Base-by-base conservation (phyloP, 2,888 invertebrate species). In the Anaspis maculata region DNA sequence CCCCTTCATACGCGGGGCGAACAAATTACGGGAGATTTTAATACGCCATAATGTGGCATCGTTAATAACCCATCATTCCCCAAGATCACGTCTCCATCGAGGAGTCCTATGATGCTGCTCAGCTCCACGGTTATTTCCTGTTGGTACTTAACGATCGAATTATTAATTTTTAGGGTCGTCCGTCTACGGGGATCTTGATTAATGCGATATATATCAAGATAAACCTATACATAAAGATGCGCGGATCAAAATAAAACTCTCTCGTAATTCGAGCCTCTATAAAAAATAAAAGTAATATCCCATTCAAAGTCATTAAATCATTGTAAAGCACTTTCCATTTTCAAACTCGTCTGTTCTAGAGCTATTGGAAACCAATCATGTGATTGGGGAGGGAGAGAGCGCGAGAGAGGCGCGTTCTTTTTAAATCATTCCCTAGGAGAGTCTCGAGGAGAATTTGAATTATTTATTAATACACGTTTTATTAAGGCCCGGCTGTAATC, bases 271-370 rank as follows among this genome's bases (percentile, higher is more conserved):
- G 10, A 25, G 34, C n/a, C n/a, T 34, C 46, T 39, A 48, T 48
- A 51, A 49, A 49, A 52, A 48, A 49, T 48, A 49, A 46, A 46
- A 51, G 37, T 44, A 45, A 48, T 43, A 45, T 46, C 45, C 49
- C 43, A 52, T 49, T 51, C 48, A 42, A 45, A 51, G 47, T 53
- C 52, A 49, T 52, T 54, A 55, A 55, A 55, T 52, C 51, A 53
- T 52, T 48, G 51, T 47, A 26, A 26, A 27, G 13, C 27, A 27
- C 27, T 27, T 27, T 27, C 26, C 2, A 27, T 12, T 27, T 27
- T 39, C 39, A 44, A 35, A 41, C 36, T 45, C 49, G 46, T 44
- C 49, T 46, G 42, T 49, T 48, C 38, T 31, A 40, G 35, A 42
- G 45, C 49, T 41, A 47, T 52, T 51, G 49, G 43, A 50, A 49